Evolutionary conservation across 1,140 invertebrate genomes (phyloP).

Genomic region (Pararge aegeria): DNA sequence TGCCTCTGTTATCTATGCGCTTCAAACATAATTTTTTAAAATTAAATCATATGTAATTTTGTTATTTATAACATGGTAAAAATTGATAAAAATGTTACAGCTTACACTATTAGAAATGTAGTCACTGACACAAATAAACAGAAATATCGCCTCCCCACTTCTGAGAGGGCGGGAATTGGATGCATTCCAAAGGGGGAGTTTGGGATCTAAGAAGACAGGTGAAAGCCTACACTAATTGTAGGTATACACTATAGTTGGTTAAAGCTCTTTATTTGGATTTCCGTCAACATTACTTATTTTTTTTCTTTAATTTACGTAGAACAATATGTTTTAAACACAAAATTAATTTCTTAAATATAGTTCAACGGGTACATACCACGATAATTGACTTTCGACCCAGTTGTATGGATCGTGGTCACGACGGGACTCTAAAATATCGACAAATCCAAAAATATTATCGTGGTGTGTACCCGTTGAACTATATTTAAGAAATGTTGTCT

Average conservation of each 20-base stretch:
- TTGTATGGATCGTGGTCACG: too few relatives aligned
- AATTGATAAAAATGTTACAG: conserved; percentile 15
- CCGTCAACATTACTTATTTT: too few relatives aligned
- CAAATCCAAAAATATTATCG: too few relatives aligned
- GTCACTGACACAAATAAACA: conserved; percentile 31
- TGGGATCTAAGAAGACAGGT: conserved; percentile 1
- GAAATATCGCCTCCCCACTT: conserved; percentile 12
- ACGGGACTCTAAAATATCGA: too few relatives aligned
- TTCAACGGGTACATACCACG: too few relatives aligned
- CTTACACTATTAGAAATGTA: conserved; percentile 24
- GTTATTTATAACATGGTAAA: conserved; percentile 22
- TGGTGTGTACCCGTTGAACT: too few relatives aligned
- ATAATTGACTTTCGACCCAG: too few relatives aligned
- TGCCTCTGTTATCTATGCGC: too few relatives aligned
- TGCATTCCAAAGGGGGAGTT: conserved; percentile 38
- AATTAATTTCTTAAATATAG: too few relatives aligned
- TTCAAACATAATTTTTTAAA: not conserved
- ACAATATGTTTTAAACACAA: not conserved
- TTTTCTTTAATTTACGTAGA: not conserved
- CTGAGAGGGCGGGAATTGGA: conserved; percentile 31
- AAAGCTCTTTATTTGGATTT: not conserved
- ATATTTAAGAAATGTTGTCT: too few relatives aligned
- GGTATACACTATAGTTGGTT: not conserved
- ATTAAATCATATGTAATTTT: conserved; percentile 21
- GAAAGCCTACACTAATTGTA: too few relatives aligned